These are phyloP conservation scores for Cydia fagiglandana DNA, from an alignment of 1,140 invertebrate species.

Conservation along the genomic window DNA sequence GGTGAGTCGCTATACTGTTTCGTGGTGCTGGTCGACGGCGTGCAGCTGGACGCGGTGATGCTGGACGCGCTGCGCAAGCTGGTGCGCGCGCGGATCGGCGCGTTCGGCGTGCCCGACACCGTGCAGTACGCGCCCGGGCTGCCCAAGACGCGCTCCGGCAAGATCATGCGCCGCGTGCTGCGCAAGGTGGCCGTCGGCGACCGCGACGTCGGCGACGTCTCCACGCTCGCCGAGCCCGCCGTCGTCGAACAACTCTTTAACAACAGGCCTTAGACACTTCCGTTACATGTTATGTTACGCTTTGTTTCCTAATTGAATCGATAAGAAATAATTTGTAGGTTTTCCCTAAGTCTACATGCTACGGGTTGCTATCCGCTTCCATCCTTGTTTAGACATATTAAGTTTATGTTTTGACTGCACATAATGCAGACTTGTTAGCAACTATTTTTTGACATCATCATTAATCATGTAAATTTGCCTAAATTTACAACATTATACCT, in stretches of 20 bases:
- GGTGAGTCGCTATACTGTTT: conserved; percentile 98
- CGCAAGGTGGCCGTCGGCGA: conserved; percentile 95
- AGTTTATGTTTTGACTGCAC: neutral
- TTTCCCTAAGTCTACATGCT: neutral
- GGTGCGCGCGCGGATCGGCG: conserved; percentile 95
- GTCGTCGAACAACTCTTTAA: conserved; percentile 91
- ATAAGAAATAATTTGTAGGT: neutral
- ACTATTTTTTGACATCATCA: neutral
- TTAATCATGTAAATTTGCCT: neutral
- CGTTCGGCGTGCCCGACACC: conserved; percentile 97
- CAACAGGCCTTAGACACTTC: conserved; percentile 78
- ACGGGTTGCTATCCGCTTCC: conserved; percentile 20
- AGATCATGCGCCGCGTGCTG: conserved; percentile 97
- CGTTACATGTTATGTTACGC: neutral
- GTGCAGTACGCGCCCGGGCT: conserved; percentile 95
- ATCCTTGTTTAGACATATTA: neutral
- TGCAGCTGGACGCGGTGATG: conserved; percentile 84
- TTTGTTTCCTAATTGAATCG: neutral
- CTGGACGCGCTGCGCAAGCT: conserved; percentile 87
- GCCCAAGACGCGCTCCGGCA: conserved; percentile 98
- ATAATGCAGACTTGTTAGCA: neutral
- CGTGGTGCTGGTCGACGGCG: conserved; percentile 91
- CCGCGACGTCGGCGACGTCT: conserved; percentile 93
- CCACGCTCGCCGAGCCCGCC: conserved; percentile 93
- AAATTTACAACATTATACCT: neutral